A percentile compares a stretch with the other conserved stretches of the same genome.
phyloP scores from a whole-genome alignment of 2,888 invertebrate species.

The Lissocephala sabroskyi region DNA sequence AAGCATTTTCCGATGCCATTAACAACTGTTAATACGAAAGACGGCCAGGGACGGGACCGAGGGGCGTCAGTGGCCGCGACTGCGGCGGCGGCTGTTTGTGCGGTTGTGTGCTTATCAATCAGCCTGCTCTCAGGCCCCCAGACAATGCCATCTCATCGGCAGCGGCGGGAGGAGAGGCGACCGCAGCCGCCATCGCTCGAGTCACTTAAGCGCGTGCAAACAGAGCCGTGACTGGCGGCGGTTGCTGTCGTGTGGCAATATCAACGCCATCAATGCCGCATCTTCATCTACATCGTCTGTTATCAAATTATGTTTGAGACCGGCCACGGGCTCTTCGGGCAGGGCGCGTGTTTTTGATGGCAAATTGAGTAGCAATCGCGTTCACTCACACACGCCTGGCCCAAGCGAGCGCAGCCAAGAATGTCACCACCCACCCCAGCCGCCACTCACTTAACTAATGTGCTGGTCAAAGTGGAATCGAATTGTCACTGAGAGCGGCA shows the following conservation, averaged over 20 bases:
- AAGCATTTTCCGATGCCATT: conserved; percentile 62
- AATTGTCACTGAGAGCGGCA: conserved; percentile 42
- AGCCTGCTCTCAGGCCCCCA: too few relatives aligned
- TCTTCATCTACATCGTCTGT: conserved; percentile 21
- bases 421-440: not conserved
- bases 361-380: conserved; percentile 51
- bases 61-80: conserved; percentile 18
- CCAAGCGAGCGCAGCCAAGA: conserved; percentile 12
- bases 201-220: conserved; percentile 58
- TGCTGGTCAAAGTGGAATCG: conserved; percentile 37
- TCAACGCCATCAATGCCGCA: conserved; percentile 2
- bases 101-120: too few relatives aligned
- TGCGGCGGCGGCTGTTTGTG: not conserved
- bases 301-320: conserved; percentile 57
- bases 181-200: conserved; percentile 2
- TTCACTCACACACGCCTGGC: not conserved
- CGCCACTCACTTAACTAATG: too few relatives aligned
- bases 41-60: not conserved
- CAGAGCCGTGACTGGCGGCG: conserved; percentile 15
- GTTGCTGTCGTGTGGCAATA: not conserved
- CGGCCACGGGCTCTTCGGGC: conserved; percentile 26
- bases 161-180: conserved; percentile 5
- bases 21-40: conserved; percentile 46
- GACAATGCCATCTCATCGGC: too few relatives aligned
- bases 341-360: conserved; percentile 36